phyloP scores from a whole-genome alignment of 2,888 invertebrate genomes.

The Scaptomyza cyrtandrae region DNA sequence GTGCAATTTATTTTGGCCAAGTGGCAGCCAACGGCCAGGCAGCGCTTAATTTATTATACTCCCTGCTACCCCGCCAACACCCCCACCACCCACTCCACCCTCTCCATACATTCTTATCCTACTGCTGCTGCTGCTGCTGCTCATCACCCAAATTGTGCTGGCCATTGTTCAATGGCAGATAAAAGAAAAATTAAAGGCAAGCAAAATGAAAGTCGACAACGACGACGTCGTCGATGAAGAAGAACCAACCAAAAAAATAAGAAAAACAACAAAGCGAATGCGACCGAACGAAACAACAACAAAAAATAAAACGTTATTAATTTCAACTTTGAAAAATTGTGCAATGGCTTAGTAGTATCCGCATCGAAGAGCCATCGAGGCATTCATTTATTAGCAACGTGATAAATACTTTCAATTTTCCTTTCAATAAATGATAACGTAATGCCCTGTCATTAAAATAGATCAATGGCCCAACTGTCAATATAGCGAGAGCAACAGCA shows the following conservation, averaged over 20 bases:
- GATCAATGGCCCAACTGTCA: constrained; percentile 64
- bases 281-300: neutral
- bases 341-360: constrained; percentile 65
- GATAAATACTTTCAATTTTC: constrained; percentile 80
- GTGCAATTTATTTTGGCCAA: constrained; percentile 80
- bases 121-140: constrained; percentile 21
- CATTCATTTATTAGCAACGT: constrained; percentile 78
- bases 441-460: constrained; percentile 74
- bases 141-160: constrained; percentile 65
- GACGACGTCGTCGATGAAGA: constrained; percentile 23
- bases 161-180: constrained; percentile 80
- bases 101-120: neutral
- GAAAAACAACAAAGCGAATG: constrained; percentile 9
- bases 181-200: constrained; percentile 80
- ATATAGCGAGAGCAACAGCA: constrained; percentile 4
- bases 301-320: constrained; percentile 67
- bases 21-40: constrained; percentile 79
- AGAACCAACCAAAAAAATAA: constrained; percentile 26
- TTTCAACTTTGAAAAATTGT: constrained; percentile 80
- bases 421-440: constrained; percentile 79
- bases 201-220: constrained; percentile 66
- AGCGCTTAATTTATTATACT: constrained; percentile 80
- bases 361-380: constrained; percentile 61
- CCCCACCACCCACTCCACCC: neutral
- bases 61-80: constrained; percentile 37